Evolutionary conservation across 2,113 vertebrate species (phyloP).

Genomic region (Seriola aureovittata): DNA sequence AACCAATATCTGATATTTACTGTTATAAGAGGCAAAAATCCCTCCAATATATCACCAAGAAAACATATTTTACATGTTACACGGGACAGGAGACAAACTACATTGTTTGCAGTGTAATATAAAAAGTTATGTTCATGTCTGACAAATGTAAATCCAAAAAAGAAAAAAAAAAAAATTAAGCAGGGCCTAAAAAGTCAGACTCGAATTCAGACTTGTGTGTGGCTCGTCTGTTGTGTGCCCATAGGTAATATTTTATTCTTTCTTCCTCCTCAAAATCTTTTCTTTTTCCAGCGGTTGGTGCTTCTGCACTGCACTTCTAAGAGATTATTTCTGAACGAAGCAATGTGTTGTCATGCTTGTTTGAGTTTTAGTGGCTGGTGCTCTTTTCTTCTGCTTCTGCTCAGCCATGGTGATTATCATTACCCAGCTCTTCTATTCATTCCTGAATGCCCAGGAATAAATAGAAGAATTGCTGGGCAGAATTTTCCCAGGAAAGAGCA

Average conservation of each 20-base stretch:
- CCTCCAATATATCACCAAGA: not conserved
- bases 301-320: not conserved
- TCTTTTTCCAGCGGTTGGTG: not conserved
- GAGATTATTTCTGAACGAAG: not conserved
- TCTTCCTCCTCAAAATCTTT: not conserved
- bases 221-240: not conserved
- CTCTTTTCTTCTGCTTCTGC: not conserved
- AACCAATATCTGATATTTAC: not conserved
- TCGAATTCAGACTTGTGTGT: not conserved
- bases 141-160: not conserved
- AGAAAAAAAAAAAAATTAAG: not conserved
- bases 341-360: not conserved
- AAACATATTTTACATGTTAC: not conserved
- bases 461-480: slow-evolving; percentile 14
- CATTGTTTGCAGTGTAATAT: not conserved
- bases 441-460: slow-evolving; percentile 11
- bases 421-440: slow-evolving; percentile 2
- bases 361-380: not conserved
- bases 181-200: not conserved
- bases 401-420: slow-evolving; percentile 5
- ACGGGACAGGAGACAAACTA: not conserved
- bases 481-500: slow-evolving; percentile 32
- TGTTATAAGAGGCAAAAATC: too few relatives aligned
- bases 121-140: not conserved
- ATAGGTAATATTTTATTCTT: not conserved